Conservation (phyloP, 2,888 invertebrate species). For the Heliconius ethilla region DNA sequence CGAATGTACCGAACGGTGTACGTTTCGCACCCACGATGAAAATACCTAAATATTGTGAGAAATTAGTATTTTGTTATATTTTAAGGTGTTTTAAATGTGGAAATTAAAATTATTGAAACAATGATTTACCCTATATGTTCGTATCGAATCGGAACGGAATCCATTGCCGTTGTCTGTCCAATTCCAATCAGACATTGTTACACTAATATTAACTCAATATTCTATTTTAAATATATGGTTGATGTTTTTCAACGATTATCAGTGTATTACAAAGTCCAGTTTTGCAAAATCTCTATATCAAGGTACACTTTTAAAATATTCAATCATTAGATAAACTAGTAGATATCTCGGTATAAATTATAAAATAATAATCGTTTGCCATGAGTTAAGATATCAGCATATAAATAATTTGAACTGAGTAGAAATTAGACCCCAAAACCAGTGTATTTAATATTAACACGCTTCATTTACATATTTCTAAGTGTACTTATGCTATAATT, state of each 20-base stretch:
- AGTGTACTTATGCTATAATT: no score
- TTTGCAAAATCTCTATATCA: background rate
- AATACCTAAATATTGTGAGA: slow-evolving; percentile 78
- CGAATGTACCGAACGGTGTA: slow-evolving; percentile 98
- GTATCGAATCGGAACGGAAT: background rate
- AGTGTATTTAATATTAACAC: background rate
- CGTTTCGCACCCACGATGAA: slow-evolving; percentile 97
- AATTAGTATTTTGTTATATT: background rate
- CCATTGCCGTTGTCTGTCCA: background rate
- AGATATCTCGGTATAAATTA: background rate
- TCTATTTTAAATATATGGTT: background rate
- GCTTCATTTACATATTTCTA: no score
- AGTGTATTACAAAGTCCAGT: background rate
- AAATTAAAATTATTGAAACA: background rate
- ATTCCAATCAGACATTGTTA: background rate
- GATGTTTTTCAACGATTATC: no score
- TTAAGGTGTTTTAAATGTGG: no score
- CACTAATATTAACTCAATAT: no score
- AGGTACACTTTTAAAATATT: no score
- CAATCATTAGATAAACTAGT: background rate
- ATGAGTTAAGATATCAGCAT: background rate
- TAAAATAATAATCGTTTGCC: no score
- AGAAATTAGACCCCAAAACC: background rate
- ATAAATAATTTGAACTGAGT: background rate
- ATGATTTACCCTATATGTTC: background rate